Evolutionary conservation across 2,888 invertebrate genomes (phyloP), one percentile per base, ranked within the genome.

Genomic region (Herminia tarsipennalis): DNA sequence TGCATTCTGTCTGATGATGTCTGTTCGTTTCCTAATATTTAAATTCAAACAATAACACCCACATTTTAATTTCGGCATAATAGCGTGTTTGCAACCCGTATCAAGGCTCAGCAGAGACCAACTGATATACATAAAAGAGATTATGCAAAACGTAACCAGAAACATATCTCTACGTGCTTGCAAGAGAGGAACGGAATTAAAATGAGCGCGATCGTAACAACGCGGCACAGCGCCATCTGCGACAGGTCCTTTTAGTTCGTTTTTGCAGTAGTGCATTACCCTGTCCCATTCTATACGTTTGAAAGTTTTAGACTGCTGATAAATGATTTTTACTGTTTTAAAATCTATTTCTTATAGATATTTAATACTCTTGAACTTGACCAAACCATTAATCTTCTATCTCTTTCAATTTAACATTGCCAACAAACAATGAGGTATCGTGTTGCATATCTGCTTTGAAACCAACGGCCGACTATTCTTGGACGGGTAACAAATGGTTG

Each of bases 121-220:
- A 64, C 35, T 40, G 46, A 56, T 28, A 44, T 34, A 34, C 61
- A 66, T 54, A 61, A 61, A 63, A 53, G 39, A 45, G 27, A 41
- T 28, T 37, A 55, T 55, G 51, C 44, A 51, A 38, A 49, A 61
- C 40, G 35, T 37, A 49, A 34, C 53, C 66, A 56, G 61, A 48
- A 40, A 51, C 52, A 62, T 47, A 54, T 61, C 56, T 51, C 57
- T 66, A 49, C 40, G 65, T 59, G 68, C 63, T 47, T 56, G 52
- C 50, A 54, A 17, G 40, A 53, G 56, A 41, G 40, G 50, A 56
- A 63, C 52, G 60, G 52, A 69, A 72, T 72, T 72, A 72, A 68
- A 68, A 68, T 68, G 63, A 57, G 43, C 43, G 64, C 56, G 55
- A 56, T 39, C 46, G 50, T 43, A 29, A 25, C 34, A 41, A 28